Base-by-base conservation (phyloP, 2,888 invertebrate species). In the Aromia moschata region DNA sequence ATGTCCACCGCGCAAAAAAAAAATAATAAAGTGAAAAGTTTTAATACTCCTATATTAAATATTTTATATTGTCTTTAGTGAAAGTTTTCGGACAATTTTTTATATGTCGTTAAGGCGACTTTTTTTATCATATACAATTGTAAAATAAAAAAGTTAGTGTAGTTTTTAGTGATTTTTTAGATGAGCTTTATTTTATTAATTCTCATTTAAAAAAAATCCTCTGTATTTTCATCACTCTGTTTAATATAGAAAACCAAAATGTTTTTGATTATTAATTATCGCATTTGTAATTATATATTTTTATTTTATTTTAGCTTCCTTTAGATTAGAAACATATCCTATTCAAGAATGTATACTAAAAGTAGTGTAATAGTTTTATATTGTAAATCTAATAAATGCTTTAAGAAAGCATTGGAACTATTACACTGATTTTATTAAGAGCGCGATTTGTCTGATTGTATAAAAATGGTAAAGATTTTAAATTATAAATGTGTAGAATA, bases 101-200 rank as follows among this genome's bases (percentile, higher is more conserved):
- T 78, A 77, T 77, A 78, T 74, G 77, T 78, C 75, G 77, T 74
- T 72, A 73, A 58, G 59, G 68, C 77, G 76, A 75, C 77, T 74
- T 78, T 79, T n/a, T 79, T 79, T 75, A 75, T 72, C 76, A 74
- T 79, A 79, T 79, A 79, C 79, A 79, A 75, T 73, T 79, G 79
- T 80, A 80, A 80, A 78, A 79, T 77, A 72, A 77, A 73, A 75
- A 73, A 74, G 69, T 75, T 78, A 79, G 75, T 64, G 72, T 79
- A 79, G 77, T 75, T 72, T 70, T 67, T 68, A 62, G 58, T 72
- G 71, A 69, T 67, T 67, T 71, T 62, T 73, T 74, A 73, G 72
- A 70, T 70, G 71, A 72, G 69, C 72, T 72, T 67, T 64, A 57
- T 51, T 53, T 37, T 64, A 57, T 51, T 53, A 43, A 56, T 57